Evolutionary conservation across 2,113 vertebrate species (phyloP).

Genomic region (Apistogramma diplotaenia): DNA sequence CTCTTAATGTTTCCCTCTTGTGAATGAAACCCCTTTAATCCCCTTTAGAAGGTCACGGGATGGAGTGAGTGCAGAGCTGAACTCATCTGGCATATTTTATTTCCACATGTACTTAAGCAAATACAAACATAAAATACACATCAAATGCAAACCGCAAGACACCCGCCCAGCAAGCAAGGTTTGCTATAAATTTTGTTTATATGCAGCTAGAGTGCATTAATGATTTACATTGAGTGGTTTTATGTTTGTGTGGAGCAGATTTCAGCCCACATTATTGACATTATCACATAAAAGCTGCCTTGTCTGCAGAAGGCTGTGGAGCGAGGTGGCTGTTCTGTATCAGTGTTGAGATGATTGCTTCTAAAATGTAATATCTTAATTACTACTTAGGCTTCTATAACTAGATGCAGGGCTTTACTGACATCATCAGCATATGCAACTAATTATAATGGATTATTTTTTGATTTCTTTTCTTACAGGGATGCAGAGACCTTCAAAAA

Average conservation of each 20-base stretch:
- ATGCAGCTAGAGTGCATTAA: background rate
- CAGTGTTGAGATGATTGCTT: background rate
- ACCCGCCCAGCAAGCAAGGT: background rate
- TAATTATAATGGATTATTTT: background rate
- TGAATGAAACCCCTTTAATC: conserved; percentile 31
- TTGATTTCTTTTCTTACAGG: background rate
- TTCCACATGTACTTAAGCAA: background rate
- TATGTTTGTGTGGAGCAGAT: background rate
- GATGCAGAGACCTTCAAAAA: background rate
- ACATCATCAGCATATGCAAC: background rate
- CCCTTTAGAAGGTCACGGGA: background rate
- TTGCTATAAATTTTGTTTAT: conserved; percentile 1
- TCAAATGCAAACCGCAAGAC: background rate
- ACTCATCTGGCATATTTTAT: conserved; percentile 9
- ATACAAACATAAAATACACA: conserved; percentile 2
- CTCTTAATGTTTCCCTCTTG: conserved; percentile 2
- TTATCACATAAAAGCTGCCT: accelerated
- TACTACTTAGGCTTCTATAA: background rate
- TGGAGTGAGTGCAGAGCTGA: background rate
- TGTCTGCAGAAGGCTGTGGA: background rate
- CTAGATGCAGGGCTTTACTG: background rate
- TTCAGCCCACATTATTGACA: background rate
- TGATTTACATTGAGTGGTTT: background rate
- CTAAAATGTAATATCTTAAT: background rate
- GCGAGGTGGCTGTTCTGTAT: background rate